These are phyloP conservation scores for Lampropteryx suffumata DNA, from an alignment of 2,888 invertebrate genomes.

Conservation along the genomic window DNA sequence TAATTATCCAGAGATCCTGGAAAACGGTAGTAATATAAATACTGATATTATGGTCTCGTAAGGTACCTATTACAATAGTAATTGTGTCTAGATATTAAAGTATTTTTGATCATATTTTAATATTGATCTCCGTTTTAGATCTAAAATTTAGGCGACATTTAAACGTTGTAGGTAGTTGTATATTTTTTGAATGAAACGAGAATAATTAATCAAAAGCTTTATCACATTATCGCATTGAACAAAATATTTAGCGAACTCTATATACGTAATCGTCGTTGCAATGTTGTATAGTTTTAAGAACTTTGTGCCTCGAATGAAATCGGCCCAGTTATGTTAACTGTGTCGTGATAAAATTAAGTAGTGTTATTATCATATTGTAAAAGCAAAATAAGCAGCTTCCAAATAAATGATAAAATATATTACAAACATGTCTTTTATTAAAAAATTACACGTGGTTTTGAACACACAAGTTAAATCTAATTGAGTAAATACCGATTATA, in stretches of 20 bases:
- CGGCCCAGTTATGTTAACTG: slow-evolving; percentile 71
- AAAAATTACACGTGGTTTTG: slow-evolving; percentile 12
- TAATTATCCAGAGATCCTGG: too few relatives aligned
- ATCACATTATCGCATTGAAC: slow-evolving; percentile 24
- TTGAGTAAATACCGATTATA: slow-evolving; percentile 16
- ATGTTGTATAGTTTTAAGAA: slow-evolving; percentile 36
- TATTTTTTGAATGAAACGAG: not conserved
- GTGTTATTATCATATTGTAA: slow-evolving; percentile 19
- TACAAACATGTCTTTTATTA: slow-evolving; percentile 23
- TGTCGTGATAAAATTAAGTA: slow-evolving; percentile 45
- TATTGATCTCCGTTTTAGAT: slow-evolving; percentile 23
- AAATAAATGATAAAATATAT: slow-evolving; percentile 25
- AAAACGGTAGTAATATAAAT: not conserved
- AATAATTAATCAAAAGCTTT: slow-evolving; percentile 11
- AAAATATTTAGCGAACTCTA: slow-evolving; percentile 23
- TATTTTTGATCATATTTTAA: slow-evolving; percentile 27
- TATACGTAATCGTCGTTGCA: slow-evolving; percentile 30
- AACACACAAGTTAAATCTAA: slow-evolving; percentile 6
- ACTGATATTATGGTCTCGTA: slow-evolving; percentile 1
- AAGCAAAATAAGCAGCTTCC: slow-evolving; percentile 29
- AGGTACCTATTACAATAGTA: not conserved
- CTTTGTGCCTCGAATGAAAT: slow-evolving; percentile 58
- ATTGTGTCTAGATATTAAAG: slow-evolving; percentile 15
- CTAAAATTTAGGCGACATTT: slow-evolving; percentile 15
- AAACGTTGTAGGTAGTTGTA: slow-evolving; percentile 1